phyloP scores from a whole-genome alignment of 1,140 invertebrate species.

The Chrysoperla carnea region DNA sequence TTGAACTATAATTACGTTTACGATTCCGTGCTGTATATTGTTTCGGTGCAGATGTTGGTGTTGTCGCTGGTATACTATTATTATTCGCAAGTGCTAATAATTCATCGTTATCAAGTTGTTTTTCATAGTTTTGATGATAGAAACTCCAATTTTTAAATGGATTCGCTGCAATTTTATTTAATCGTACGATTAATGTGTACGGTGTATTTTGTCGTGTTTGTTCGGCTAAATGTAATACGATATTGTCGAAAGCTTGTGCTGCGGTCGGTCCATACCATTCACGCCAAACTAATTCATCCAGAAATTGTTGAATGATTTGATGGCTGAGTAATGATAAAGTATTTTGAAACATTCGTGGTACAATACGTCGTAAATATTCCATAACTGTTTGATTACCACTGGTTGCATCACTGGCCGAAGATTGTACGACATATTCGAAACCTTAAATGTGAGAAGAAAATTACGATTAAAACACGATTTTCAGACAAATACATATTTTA shows the following conservation, averaged over 20 bases:
- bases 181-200: constrained; percentile 23
- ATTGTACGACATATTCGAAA: constrained; percentile 53
- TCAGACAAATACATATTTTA: no score
- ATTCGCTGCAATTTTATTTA: constrained; percentile 47
- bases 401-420: constrained; percentile 37
- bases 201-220: constrained; percentile 45
- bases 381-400: constrained; percentile 61
- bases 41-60: constrained; percentile 2
- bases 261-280: constrained; percentile 56
- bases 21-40: constrained; percentile 2
- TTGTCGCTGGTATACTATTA: background rate
- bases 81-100: background rate
- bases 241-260: constrained; percentile 61
- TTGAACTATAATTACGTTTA: constrained; percentile 8
- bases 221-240: constrained; percentile 58
- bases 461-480: no score
- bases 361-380: constrained; percentile 69
- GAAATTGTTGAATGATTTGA: constrained; percentile 74
- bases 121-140: constrained; percentile 19
- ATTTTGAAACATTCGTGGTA: constrained; percentile 81
- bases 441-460: constrained; percentile 15
- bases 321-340: constrained; percentile 63
- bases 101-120: constrained; percentile 7
- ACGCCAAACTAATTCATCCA: constrained; percentile 58
- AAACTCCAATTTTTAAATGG: constrained; percentile 62